phyloP scores from a whole-genome alignment of 2,797 vertebrate genomes.

The Ambastaia sidthimunki region DNA sequence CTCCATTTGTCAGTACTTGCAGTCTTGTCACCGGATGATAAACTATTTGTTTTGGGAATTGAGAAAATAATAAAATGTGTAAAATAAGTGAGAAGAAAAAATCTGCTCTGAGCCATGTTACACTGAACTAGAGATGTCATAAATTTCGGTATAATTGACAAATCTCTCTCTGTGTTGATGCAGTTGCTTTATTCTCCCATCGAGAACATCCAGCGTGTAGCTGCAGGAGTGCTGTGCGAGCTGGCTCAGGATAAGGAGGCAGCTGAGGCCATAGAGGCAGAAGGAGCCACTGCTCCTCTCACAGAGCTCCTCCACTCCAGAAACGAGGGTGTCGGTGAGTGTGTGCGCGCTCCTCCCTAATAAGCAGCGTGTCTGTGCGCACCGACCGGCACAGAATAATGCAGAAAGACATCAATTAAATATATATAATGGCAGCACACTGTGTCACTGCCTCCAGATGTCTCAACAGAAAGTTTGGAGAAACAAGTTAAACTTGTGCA shows the following conservation, averaged over 20 bases:
- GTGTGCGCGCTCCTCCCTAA: not conserved
- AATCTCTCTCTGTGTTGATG: not conserved
- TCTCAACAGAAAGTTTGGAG: slow-evolving; percentile 17
- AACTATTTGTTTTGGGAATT: too few relatives aligned
- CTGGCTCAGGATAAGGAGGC: slow-evolving; percentile 99
- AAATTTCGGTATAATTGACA: slow-evolving; percentile 8
- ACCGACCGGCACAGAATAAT: not conserved
- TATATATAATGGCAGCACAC: slow-evolving; percentile 6
- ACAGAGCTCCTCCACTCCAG: slow-evolving; percentile 96
- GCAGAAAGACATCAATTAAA: slow-evolving; percentile 6
- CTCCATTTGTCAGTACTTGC: too few relatives aligned
- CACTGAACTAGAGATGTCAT: not conserved
- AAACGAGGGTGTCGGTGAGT: slow-evolving; percentile 97
- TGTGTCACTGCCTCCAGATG: slow-evolving; percentile 1
- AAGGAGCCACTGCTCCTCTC: slow-evolving; percentile 95
- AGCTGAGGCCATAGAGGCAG: slow-evolving; percentile 96
- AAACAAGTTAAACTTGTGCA: slow-evolving; percentile 20
- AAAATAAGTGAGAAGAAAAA: too few relatives aligned
- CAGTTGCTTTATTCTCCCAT: slow-evolving; percentile 98
- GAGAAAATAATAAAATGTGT: not conserved
- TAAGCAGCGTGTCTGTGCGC: not conserved
- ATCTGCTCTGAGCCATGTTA: too few relatives aligned
- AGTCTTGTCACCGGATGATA: too few relatives aligned
- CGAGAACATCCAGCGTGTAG: slow-evolving; percentile 98
- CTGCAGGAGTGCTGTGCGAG: slow-evolving; percentile 97